A percentile compares a stretch with the other conserved stretches of the same genome.
Conservation (phyloP, 2,113 vertebrate genomes). For the Centropus bengalensis region DNA sequence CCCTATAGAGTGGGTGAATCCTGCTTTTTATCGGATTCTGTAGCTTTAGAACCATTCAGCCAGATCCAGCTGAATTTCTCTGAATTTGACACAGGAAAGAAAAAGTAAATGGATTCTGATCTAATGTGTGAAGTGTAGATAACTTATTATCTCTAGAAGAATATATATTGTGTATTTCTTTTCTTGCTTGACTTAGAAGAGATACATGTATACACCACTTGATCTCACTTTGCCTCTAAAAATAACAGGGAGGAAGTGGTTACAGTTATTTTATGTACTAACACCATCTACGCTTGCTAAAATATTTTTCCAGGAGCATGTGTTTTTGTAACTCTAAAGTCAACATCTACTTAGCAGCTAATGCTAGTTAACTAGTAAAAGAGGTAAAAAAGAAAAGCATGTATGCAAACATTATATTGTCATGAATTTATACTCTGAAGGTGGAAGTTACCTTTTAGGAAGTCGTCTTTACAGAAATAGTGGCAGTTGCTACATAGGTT, state of each 20-base stretch:
- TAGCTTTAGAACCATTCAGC: neutral
- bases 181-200: neutral
- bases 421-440: neutral
- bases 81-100: neutral
- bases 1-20: neutral
- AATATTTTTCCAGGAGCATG: neutral
- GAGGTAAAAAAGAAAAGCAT: neutral
- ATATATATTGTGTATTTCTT: neutral
- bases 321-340: neutral
- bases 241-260: slow-evolving; percentile 35
- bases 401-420: neutral
- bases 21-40: neutral
- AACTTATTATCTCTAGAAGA: neutral
- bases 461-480: neutral
- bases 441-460: neutral
- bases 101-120: neutral
- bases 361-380: neutral
- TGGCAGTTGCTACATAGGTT: neutral
- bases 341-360: neutral
- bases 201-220: neutral
- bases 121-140: neutral
- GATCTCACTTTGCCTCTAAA: neutral
- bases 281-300: neutral
- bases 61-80: neutral
- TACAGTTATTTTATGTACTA: neutral